Percentiles rank a stretch among this genome's conserved stretches.
phyloP scores from a whole-genome alignment of 2,888 invertebrate species.

The Drosophila paucipuncta region DNA sequence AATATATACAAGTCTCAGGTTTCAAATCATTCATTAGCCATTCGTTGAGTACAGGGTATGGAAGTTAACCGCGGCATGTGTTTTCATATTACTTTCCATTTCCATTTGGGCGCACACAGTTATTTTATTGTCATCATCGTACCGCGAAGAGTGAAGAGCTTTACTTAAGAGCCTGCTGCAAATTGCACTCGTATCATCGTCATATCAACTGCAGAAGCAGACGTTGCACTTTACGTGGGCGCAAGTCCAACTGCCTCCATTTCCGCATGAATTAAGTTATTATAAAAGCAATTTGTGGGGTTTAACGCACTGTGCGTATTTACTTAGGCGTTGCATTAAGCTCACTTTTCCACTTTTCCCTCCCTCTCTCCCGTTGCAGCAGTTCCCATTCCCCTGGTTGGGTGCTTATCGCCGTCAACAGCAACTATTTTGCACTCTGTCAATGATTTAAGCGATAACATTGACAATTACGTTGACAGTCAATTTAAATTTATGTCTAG shows the following conservation, averaged over 20 bases:
- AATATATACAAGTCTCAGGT: not conserved
- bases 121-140: conserved; percentile 57
- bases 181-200: conserved; percentile 49
- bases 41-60: conserved; percentile 13
- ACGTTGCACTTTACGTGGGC: conserved; percentile 46
- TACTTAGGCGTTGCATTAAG: conserved; percentile 48
- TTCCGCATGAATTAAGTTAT: conserved; percentile 49
- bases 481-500: conserved; percentile 77
- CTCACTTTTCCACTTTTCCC: not conserved
- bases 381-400: not conserved
- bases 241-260: conserved; percentile 38
- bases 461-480: conserved; percentile 70
- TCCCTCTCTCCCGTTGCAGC: not conserved
- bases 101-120: conserved; percentile 18
- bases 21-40: not conserved
- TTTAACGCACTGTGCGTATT: conserved; percentile 44
- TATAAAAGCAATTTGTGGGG: conserved; percentile 61
- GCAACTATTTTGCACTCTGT: conserved; percentile 28
- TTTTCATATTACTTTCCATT: conserved; percentile 55
- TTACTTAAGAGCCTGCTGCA: conserved; percentile 61
- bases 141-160: conserved; percentile 31
- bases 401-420: conserved; percentile 47
- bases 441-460: conserved; percentile 51
- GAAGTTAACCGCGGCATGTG: conserved; percentile 17
- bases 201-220: conserved; percentile 28